Evolutionary conservation across 2,113 vertebrate genomes (phyloP).

Genomic region (Sapajus apella): DNA sequence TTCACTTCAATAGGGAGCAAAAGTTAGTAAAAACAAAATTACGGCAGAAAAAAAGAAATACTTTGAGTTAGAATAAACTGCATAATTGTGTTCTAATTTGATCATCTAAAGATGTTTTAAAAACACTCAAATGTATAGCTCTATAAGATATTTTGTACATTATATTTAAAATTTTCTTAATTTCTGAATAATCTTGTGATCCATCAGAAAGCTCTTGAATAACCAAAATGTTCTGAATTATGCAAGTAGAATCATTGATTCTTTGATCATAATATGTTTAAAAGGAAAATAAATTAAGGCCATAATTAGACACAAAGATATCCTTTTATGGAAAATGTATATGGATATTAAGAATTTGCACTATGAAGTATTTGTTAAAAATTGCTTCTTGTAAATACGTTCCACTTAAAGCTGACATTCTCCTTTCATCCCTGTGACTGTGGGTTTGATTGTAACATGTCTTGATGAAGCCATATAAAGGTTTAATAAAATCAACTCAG

Average conservation of each 20-base stretch:
- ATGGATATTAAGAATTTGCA: conserved; percentile 74
- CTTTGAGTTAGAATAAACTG: background rate
- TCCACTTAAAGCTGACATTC: conserved; percentile 66
- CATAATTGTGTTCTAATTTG: background rate
- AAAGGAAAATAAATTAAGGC: conserved; percentile 69
- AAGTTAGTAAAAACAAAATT: background rate
- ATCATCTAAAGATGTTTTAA: background rate
- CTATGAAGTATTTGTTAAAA: conserved; percentile 61
- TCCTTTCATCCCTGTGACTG: conserved; percentile 55
- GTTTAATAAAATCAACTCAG: conserved; percentile 66
- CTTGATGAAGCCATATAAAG: conserved; percentile 71
- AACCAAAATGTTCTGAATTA: background rate
- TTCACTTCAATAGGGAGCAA: background rate
- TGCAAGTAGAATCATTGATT: conserved; percentile 52
- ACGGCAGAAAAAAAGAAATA: background rate
- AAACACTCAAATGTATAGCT: background rate
- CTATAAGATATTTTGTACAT: background rate
- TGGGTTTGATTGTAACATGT: conserved; percentile 47
- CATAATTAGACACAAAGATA: conserved; percentile 61
- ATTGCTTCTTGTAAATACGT: conserved; percentile 61
- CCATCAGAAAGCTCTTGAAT: background rate
- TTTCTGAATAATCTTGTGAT: background rate
- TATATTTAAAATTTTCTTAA: background rate
- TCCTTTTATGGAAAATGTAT: conserved; percentile 75
- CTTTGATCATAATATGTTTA: conserved; percentile 60